Evolutionary conservation across 1,140 invertebrate genomes (phyloP), one percentile per base, ranked within the genome.

Genomic region (Drosophila guanche): DNA sequence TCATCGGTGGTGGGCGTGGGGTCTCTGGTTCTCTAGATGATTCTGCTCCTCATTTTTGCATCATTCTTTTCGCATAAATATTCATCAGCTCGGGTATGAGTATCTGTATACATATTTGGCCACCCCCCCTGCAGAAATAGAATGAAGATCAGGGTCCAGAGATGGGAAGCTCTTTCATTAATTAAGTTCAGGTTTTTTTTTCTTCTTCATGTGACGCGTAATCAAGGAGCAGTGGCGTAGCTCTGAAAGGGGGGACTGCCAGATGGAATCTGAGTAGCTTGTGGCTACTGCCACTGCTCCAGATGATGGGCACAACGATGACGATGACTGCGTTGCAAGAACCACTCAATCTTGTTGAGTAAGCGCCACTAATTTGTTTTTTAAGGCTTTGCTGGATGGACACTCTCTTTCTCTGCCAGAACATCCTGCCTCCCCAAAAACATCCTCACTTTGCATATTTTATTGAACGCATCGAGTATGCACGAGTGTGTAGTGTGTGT

Each of bases 291-390:
- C 53, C 20, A 20, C 52, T 63, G 52, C 33, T 41, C 7, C 52
- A 70, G 43, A 5, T 10, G n/a, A 22, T 40, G n/a, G 40, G 27
- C 20, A 8, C 46, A 14, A n/a, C 41, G 20, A 42, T n/a, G 42
- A 61, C 57, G 50, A 81, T 84, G 80, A 84, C 80, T 66, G 43
- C 70, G 77, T 67, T 71, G 78, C 83, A 80, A 76, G 55, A 60
- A 53, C 60, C 63, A 68, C 68, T 86, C 81, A 85, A 85, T 86
- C 81, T 81, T 85, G 77, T 86, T 86, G 81, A 81, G 81, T 85
- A 85, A 81, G 77, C 77, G 66, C 73, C 83, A 86, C 77, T 85
- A 86, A 85, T 85, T 85, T 85, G 81, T 86, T 74, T 86, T 75
- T 79, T 81, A 68, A 84, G 80, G 71, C 46, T 37, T 37, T 42